A percentile compares a stretch with the other conserved stretches of the same genome.
Evolutionary conservation across 2,113 vertebrate genomes (phyloP).

Genomic region (Diadophis punctatus): DNA sequence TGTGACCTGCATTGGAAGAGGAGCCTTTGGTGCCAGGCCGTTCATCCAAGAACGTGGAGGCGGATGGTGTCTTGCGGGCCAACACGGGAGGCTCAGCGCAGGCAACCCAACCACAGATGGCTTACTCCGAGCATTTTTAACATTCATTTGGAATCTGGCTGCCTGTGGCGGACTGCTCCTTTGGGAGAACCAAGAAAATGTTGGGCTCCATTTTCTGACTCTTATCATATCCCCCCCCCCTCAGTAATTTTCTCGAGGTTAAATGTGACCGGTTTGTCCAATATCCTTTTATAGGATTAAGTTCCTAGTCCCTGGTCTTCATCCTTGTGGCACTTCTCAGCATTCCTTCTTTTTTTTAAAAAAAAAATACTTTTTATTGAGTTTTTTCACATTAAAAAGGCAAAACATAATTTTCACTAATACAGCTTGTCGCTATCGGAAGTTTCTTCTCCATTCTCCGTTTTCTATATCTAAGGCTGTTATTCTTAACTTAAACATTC

Average conservation of each 20-base stretch:
- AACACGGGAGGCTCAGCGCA: not conserved
- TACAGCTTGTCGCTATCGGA: no score
- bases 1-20: not conserved
- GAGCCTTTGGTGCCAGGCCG: not conserved
- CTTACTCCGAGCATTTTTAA: not conserved
- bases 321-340: not conserved
- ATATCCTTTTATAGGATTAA: not conserved
- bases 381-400: no score
- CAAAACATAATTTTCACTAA: no score
- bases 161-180: not conserved
- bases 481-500: no score
- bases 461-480: no score
- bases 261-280: not conserved
- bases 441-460: no score
- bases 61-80: not conserved
- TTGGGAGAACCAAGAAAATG: not conserved
- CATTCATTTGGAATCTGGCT: not conserved
- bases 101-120: not conserved
- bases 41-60: no score
- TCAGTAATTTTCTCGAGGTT: not conserved
- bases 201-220: not conserved
- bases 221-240: not conserved
- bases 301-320: not conserved
- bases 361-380: no score
- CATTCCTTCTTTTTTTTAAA: not conserved